Conservation (phyloP, 1,140 invertebrate species). For the Plodia interpunctella region DNA sequence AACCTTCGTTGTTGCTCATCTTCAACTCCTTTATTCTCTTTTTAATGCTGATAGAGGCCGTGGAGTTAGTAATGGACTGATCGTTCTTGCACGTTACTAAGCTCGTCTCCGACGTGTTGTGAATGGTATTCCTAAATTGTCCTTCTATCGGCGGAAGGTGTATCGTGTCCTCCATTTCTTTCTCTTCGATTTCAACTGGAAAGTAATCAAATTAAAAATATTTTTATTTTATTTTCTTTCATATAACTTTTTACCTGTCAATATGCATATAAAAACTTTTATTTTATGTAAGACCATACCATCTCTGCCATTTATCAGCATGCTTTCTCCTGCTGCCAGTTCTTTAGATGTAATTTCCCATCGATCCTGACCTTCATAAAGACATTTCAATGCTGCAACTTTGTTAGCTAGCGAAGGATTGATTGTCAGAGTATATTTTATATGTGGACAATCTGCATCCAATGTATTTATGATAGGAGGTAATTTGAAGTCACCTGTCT, state of each 20-base stretch:
- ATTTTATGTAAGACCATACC: conserved; percentile 25
- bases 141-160: not conserved
- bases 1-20: conserved; percentile 21
- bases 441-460: not conserved
- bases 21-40: conserved; percentile 53
- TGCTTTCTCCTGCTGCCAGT: conserved; percentile 50
- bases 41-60: conserved; percentile 42
- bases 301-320: conserved; percentile 32
- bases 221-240: no score
- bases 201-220: no score
- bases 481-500: conserved; percentile 37
- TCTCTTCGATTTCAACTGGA: not conserved
- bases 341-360: conserved; percentile 42
- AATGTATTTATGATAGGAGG: conserved; percentile 44
- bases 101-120: not conserved
- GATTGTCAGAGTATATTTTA: not conserved
- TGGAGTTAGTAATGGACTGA: not conserved
- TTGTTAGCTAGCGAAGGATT: conserved; percentile 6
- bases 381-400: conserved; percentile 16
- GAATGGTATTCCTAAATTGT: not conserved
- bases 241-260: no score
- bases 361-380: conserved; percentile 26
- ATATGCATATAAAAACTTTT: no score
- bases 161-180: not conserved
- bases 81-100: not conserved